A percentile compares a stretch with the other conserved stretches of the same genome.
Evolutionary conservation across 2,888 invertebrate species (phyloP).

Genomic region (Axea sp.): DNA sequence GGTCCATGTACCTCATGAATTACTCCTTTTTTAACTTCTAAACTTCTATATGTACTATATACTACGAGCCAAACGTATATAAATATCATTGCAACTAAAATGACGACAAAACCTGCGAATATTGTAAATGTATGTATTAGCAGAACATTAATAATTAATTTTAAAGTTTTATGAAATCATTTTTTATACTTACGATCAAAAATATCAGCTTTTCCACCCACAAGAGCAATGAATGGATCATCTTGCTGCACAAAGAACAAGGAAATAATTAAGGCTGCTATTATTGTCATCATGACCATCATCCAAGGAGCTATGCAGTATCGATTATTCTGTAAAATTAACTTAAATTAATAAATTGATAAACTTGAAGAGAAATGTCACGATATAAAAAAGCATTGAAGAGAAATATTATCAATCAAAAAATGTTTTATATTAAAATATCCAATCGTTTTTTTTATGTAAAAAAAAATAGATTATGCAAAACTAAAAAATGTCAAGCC

Average conservation of each 20-base stretch:
- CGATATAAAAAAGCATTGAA: no score
- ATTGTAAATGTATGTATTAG: no score
- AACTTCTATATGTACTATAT: constrained; percentile 78
- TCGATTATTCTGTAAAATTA: constrained; percentile 76
- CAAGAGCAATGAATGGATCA: constrained; percentile 72
- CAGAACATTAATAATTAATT: no score
- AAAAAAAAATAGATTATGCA: no score
- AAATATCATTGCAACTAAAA: constrained; percentile 68
- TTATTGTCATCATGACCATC: constrained; percentile 76
- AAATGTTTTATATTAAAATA: no score
- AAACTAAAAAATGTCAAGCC: no score
- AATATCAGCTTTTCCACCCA: constrained; percentile 72
- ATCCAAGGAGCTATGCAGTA: constrained; percentile 79
- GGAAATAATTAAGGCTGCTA: constrained; percentile 75
- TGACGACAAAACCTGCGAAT: constrained; percentile 68
- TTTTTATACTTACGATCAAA: constrained; percentile 69
- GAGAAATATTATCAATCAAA: no score
- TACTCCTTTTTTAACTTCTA: constrained; percentile 75
- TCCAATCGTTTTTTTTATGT: no score
- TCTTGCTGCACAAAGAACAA: constrained; percentile 74
- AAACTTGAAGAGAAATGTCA: no score
- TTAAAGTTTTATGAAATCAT: no score
- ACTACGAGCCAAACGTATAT: constrained; percentile 79
- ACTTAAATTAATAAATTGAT: no score
- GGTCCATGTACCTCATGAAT: constrained; percentile 73